Conservation (phyloP, 2,113 vertebrate genomes). For the Mus spicilegus region DNA sequence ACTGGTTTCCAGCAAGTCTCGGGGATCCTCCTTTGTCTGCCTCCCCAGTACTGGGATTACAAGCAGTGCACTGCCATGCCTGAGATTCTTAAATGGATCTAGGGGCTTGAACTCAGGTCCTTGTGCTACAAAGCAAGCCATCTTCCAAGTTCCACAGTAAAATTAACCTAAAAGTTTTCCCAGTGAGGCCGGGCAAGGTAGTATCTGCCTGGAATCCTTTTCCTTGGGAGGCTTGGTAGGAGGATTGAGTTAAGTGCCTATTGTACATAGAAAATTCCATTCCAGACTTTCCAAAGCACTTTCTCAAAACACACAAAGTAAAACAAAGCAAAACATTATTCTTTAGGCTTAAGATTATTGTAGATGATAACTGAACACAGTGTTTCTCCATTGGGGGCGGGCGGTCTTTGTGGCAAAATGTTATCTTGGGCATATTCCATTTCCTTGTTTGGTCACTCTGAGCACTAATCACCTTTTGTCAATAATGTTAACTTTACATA, state of each 20-base stretch:
- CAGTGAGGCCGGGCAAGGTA: neutral
- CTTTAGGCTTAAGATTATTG: neutral
- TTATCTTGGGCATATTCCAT: neutral
- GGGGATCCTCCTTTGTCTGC: neutral
- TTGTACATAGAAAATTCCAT: neutral
- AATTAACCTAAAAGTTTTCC: neutral
- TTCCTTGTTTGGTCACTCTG: slow-evolving; percentile 17
- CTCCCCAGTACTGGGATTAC: neutral
- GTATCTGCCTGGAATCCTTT: neutral
- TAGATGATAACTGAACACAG: slow-evolving; percentile 25
- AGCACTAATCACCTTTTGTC: neutral
- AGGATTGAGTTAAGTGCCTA: neutral
- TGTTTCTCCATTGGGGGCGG: neutral
- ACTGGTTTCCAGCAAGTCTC: neutral
- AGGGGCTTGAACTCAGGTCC: neutral
- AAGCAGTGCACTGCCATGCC: neutral
- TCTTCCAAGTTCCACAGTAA: neutral
- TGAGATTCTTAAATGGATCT: neutral
- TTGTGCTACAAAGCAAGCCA: neutral
- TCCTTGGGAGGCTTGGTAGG: neutral
- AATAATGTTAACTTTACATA: neutral
- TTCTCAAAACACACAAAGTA: neutral
- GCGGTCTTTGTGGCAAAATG: neutral
- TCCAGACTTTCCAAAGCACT: neutral
- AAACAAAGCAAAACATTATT: neutral